Evolutionary conservation across 2,888 invertebrate genomes (phyloP), one percentile per base, ranked within the genome.

Genomic region (Masnerella sp.): DNA sequence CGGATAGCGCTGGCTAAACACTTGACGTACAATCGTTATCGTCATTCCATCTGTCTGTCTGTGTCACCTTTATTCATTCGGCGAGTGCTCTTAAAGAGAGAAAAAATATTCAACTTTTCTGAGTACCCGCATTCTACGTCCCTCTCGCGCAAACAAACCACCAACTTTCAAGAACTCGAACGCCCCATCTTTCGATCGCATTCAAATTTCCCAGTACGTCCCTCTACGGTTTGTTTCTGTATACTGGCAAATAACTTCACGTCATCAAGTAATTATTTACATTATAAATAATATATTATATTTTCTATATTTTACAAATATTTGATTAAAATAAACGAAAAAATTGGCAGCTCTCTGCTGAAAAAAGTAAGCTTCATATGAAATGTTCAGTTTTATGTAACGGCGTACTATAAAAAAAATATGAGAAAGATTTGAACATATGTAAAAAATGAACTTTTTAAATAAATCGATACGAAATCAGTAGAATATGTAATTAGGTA

Each of bases 91-190:
- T 54, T 58, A 49, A 54, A 69, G 58, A 59, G 62, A 58, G 64
- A 62, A 62, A 67, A 72, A 75, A 72, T 47, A 71, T 71, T 62
- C 70, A 62, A 67, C 58, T 75, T 71, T 67, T 45, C 71, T 56
- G 51, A 75, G 65, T 75, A 75, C 75, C 75, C 68, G 71, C 72
- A 70, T 72, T 58, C 54, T 64, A 40, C 59, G 69, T 38, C 64
- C 51, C 68, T 54, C 54, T 47, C 59, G 52, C 43, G 69, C 77
- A 77, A 77, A 77, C 77, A 77, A 71, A 75, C 74, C 69, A 49
- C 68, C 56, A 75, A 77, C 74, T 77, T 77, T 75, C 74, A 45
- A 72, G 75, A 75, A 75, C 77, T 68, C 75, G 45, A 59, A 64
- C 59, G 45, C 38, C 54, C 52, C 58, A 42, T 47, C 68, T 59